Percentiles rank a stretch among this genome's conserved stretches.
These are phyloP conservation scores for Calliphora vomitoria DNA, from an alignment of 2,888 invertebrate genomes.

Conservation along the genomic window DNA sequence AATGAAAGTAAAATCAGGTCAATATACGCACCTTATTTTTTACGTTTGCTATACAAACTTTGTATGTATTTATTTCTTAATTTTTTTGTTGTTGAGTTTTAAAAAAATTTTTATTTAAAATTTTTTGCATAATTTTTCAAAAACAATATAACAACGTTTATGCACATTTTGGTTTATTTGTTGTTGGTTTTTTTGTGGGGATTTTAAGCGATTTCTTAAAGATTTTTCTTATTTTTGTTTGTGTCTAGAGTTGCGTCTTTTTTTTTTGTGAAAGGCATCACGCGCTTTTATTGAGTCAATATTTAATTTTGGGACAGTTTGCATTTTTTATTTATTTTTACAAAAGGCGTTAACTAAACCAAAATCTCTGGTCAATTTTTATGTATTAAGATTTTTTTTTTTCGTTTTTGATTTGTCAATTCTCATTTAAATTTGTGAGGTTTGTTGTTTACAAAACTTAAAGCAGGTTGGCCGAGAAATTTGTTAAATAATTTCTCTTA, in stretches of 20 bases:
- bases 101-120: conserved; percentile 17
- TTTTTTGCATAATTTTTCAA: conserved; percentile 63
- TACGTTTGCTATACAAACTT: neutral
- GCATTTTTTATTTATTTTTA: conserved; percentile 72
- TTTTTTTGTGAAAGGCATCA: conserved; percentile 82
- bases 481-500: neutral
- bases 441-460: neutral
- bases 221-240: conserved; percentile 48
- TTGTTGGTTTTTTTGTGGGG: too few species aligned
- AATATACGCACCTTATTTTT: conserved; percentile 75
- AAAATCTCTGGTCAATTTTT: conserved; percentile 9
- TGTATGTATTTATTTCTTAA: conserved; percentile 1
- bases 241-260: conserved; percentile 14
- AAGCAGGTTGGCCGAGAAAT: neutral
- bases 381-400: conserved; percentile 5
- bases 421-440: conserved; percentile 5
- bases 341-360: conserved; percentile 38
- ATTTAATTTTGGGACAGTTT: conserved; percentile 53
- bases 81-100: conserved; percentile 31
- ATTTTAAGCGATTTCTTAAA: too few species aligned
- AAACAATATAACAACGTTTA: conserved; percentile 22
- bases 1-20: conserved; percentile 81
- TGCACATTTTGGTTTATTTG: conserved; percentile 65
- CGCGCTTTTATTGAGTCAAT: conserved; percentile 77
- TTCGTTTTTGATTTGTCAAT: neutral